Evolutionary conservation across 1,140 invertebrate species (phyloP).

Genomic region (Drosophila repletoides): DNA sequence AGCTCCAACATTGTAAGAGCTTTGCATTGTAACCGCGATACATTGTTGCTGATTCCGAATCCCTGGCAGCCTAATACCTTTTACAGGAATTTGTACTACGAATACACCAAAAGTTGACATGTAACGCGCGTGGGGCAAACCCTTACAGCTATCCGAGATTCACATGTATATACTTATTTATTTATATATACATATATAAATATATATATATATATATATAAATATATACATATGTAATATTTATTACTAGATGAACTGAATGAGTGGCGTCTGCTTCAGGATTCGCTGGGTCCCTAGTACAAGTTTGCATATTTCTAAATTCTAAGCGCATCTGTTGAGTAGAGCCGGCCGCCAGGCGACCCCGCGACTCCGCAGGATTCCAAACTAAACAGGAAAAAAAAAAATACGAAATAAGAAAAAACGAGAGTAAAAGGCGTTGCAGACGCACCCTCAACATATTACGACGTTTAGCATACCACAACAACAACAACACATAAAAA

Average conservation of each 20-base stretch:
- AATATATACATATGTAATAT: constrained; percentile 16
- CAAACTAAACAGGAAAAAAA: too few species aligned
- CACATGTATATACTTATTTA: not conserved
- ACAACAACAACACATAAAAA: not conserved
- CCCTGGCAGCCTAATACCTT: constrained; percentile 76
- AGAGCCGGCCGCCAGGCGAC: too few species aligned
- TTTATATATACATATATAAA: not conserved
- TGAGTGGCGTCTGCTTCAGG: constrained; percentile 12
- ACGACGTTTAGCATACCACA: constrained; percentile 43
- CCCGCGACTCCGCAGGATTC: constrained; percentile 16
- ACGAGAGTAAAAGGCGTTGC: constrained; percentile 57
- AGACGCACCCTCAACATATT: constrained; percentile 43
- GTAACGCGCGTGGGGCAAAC: constrained; percentile 49
- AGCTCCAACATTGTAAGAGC: constrained; percentile 30
- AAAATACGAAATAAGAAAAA: too few species aligned
- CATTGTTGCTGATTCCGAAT: constrained; percentile 43
- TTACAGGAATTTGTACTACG: constrained; percentile 80
- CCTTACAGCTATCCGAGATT: constrained; percentile 49
- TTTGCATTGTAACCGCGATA: constrained; percentile 26
- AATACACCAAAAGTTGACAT: constrained; percentile 68
- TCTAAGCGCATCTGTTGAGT: constrained; percentile 76
- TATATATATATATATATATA: not conserved
- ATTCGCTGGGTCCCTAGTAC: constrained; percentile 69
- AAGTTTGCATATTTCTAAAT: constrained; percentile 81
- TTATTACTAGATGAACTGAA: not conserved